These are phyloP conservation scores for Diaphora mendica DNA, from an alignment of 2,888 invertebrate genomes.

Conservation along the genomic window DNA sequence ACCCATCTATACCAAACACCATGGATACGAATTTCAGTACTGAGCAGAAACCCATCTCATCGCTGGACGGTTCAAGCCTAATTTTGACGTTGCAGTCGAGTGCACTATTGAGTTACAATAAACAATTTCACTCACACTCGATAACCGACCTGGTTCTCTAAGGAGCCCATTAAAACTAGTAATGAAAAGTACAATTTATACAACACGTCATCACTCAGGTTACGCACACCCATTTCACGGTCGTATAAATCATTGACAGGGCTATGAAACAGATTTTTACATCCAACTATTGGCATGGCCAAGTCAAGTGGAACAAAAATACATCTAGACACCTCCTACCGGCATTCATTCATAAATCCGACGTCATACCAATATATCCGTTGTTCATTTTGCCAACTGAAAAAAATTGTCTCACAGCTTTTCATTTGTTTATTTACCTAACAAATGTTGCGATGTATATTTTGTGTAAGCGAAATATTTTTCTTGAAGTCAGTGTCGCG, in stretches of 20 bases:
- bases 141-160: background rate
- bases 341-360: slow-evolving; percentile 74
- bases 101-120: background rate
- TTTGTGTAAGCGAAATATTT: slow-evolving; percentile 63
- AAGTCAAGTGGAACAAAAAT: slow-evolving; percentile 82
- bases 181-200: slow-evolving; percentile 3
- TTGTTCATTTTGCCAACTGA: slow-evolving; percentile 60
- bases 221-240: slow-evolving; percentile 73
- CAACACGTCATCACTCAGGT: slow-evolving; percentile 16
- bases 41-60: background rate
- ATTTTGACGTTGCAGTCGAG: background rate
- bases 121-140: background rate
- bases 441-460: slow-evolving; percentile 71
- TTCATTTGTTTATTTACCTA: slow-evolving; percentile 42
- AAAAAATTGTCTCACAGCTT: slow-evolving; percentile 57
- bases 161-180: background rate
- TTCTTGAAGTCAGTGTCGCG: background rate
- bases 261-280: slow-evolving; percentile 79
- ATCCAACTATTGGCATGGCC: slow-evolving; percentile 74
- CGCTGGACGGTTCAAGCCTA: too few relatives aligned
- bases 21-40: background rate
- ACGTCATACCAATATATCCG: slow-evolving; percentile 69
- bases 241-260: slow-evolving; percentile 74
- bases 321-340: slow-evolving; percentile 77
- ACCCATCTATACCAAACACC: background rate